phyloP scores from a whole-genome alignment of 2,888 invertebrate genomes.

The Yponomeuta cagnagella region DNA sequence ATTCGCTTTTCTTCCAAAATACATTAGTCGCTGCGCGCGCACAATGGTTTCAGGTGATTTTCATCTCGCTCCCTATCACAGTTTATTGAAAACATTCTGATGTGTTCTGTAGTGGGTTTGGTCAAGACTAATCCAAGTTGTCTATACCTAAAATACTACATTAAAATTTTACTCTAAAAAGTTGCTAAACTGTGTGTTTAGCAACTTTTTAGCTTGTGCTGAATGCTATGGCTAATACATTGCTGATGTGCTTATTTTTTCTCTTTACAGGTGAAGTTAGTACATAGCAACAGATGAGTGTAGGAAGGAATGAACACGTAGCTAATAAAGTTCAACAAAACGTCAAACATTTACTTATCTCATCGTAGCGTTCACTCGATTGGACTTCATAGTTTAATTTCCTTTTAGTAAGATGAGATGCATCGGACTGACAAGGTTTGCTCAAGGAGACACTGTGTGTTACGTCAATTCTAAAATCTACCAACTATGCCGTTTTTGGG shows the following conservation, averaged over 20 bases:
- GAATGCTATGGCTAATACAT: no score
- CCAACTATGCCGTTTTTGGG: not conserved
- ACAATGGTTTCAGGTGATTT: no score
- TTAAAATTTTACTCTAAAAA: no score
- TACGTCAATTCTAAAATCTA: not conserved
- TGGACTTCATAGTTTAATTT: not conserved
- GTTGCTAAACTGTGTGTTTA: no score
- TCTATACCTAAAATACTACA: no score
- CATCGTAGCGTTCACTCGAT: not conserved
- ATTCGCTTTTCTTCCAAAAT: no score
- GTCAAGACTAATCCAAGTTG: no score
- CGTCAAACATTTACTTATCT: not conserved
- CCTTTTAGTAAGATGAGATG: not conserved
- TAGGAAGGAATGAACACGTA: not conserved
- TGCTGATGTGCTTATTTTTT: not conserved
- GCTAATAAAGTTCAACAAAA: not conserved
- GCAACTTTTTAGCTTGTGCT: no score
- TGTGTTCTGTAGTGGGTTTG: not conserved
- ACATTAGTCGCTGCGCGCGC: no score
- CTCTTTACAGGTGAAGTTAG: not conserved
- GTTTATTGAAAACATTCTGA: not conserved
- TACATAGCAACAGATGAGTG: not conserved
- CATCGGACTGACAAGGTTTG: not conserved
- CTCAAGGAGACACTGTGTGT: not conserved
- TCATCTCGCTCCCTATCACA: no score